phyloP scores from a whole-genome alignment of 64 coral and sea anemone species.

The Montipora efflorescens region DNA sequence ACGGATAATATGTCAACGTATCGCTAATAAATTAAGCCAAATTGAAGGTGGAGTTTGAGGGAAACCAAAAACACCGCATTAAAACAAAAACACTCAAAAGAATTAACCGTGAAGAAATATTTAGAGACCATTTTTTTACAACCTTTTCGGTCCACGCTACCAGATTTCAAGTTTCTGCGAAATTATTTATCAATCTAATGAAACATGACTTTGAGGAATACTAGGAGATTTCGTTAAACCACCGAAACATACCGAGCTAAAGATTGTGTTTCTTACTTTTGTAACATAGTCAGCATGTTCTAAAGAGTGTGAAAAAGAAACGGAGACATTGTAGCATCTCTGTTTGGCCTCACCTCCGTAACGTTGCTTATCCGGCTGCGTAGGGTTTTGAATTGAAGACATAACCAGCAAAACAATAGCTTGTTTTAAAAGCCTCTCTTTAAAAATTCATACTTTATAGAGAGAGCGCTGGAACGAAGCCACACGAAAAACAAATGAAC shows the following conservation, averaged over 20 bases:
- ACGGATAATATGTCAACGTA: no score
- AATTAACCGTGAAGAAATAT: neutral
- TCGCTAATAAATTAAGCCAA: neutral
- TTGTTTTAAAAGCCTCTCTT: slow-evolving; percentile 47
- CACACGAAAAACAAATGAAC: slow-evolving; percentile 34
- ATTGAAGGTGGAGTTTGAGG: neutral
- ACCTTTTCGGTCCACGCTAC: neutral
- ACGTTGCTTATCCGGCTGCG: neutral
- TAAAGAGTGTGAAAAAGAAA: no score
- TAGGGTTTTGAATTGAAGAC: slow-evolving; percentile 22
- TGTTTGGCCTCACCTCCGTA: neutral
- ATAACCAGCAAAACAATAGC: slow-evolving; percentile 14
- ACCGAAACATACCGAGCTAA: no score
- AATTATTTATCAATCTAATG: no score
- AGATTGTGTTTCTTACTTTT: no score
- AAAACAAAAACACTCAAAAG: neutral
- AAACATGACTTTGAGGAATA: no score
- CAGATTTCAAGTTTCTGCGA: no score
- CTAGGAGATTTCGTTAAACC: no score
- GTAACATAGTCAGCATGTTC: no score
- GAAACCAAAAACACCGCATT: neutral
- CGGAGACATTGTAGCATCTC: no score
- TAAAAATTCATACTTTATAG: slow-evolving; percentile 42
- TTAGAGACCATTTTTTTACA: neutral
- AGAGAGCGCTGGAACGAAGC: slow-evolving; percentile 20